Evolutionary conservation across 2,888 invertebrate genomes (phyloP).

Genomic region (Heliconius charithonia): DNA sequence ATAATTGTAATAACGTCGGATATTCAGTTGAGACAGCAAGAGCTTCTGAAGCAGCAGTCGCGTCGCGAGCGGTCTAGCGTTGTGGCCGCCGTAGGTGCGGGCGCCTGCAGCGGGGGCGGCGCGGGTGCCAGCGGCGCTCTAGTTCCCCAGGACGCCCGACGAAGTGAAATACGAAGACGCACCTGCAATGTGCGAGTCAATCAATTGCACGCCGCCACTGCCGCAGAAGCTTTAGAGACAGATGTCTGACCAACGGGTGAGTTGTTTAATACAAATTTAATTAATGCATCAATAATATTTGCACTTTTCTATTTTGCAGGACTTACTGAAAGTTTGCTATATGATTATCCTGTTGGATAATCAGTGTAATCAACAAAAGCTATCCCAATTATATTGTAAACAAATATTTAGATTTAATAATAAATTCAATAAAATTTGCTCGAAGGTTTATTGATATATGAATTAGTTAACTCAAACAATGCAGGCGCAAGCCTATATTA

Average conservation of each 20-base stretch:
- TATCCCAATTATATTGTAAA: neutral
- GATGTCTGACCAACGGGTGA: slow-evolving; percentile 97
- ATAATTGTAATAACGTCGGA: neutral
- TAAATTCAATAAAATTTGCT: neutral
- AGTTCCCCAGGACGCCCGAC: slow-evolving; percentile 17
- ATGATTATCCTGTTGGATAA: neutral
- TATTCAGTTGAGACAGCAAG: slow-evolving; percentile 64
- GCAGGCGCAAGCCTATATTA: neutral
- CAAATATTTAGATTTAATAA: neutral
- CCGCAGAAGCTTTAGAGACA: slow-evolving; percentile 95
- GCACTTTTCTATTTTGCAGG: too few relatives aligned
- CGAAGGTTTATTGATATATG: neutral
- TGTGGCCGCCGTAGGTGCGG: neutral
- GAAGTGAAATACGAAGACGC: slow-evolving; percentile 59
- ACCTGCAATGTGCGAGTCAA: slow-evolving; percentile 78
- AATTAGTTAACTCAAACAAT: neutral
- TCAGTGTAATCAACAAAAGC: neutral
- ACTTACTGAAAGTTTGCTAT: neutral
- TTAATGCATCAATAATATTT: neutral
- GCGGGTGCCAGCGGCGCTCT: slow-evolving; percentile 2
- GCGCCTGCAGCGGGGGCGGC: neutral
- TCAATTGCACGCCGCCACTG: slow-evolving; percentile 86
- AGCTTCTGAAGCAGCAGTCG: slow-evolving; percentile 64
- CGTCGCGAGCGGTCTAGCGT: neutral
- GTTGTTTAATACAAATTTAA: slow-evolving; percentile 1